Evolutionary conservation across 2,888 invertebrate genomes (phyloP), one percentile per base, ranked within the genome.

Genomic region (Micropterix aruncella): DNA sequence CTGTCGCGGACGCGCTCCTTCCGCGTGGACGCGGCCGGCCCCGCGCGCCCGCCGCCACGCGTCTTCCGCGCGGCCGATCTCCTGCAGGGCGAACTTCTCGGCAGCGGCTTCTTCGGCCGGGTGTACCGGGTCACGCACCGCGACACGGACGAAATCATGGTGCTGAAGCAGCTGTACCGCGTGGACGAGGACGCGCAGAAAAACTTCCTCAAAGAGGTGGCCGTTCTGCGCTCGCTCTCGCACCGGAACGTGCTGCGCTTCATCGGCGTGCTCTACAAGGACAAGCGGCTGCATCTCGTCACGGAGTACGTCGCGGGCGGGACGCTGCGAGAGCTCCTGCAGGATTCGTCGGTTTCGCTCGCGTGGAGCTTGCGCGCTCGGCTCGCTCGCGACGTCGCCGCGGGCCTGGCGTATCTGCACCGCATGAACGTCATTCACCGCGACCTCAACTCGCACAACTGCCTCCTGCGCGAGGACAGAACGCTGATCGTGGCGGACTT

Each of bases 401-500:
- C 88, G 16, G 95, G 94, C 50, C 89, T 95, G 83, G 85, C 89
- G 9, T 95, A 95, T 67, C 71, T 95, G 48, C 95, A 95, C 68
- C 87, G 90, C 52, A 85, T 85, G 83, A 89, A 90, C 64, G 90
- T 95, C 51, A 94, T 95, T 52, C 95, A 95, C 66, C 70, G 93
- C 44, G 95, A 95, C 72, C 77, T 95, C 57, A 95, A 94, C 71
- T 94, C 94, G 17, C 85, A 92, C 64, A 95, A 95, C 72, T 95
- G 94, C 62, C 75, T 95, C 52, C 88, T 94, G 41, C 74, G 89
- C 56, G 86, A 88, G 78, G 91, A 94, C 64, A 83, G 83, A 57
- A 85, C 88, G 4, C 92, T 94, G 39, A 90, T 95, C 18, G 94
- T 95, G 15, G 95, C 95, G 2, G 95, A 95, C 71, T 95, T 95